phyloP scores from a whole-genome alignment of 2,797 vertebrate species.

The Parambassis ranga region DNA sequence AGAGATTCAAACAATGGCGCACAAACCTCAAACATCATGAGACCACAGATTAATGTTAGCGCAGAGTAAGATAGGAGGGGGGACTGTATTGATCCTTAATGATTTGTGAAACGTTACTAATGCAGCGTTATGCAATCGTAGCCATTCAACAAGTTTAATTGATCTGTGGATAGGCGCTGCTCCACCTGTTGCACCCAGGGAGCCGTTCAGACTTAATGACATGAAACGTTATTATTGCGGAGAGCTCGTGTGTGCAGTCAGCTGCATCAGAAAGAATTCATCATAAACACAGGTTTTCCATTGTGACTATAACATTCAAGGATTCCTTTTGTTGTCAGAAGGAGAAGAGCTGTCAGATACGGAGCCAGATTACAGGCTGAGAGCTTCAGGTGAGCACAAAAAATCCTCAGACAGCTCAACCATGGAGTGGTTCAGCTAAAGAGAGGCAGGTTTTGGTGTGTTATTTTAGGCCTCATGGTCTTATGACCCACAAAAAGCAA shows the following conservation, averaged over 20 bases:
- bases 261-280: constrained; percentile 3
- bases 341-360: too few species aligned
- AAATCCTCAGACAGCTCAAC: too few species aligned
- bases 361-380: too few species aligned
- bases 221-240: constrained; percentile 15
- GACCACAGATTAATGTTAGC: constrained; percentile 16
- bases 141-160: constrained; percentile 14
- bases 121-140: neutral
- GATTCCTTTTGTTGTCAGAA: too few species aligned
- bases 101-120: neutral
- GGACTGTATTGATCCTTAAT: neutral
- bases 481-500: too few species aligned
- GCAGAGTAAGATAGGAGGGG: neutral
- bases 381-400: too few species aligned
- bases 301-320: neutral
- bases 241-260: neutral
- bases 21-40: neutral
- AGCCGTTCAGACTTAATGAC: constrained; percentile 15
- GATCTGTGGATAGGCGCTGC: constrained; percentile 10
- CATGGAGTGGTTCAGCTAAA: too few species aligned
- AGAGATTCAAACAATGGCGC: constrained; percentile 8
- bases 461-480: too few species aligned
- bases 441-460: too few species aligned
- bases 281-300: neutral
- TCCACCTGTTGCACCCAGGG: constrained; percentile 14